Evolutionary conservation across 2,113 vertebrate species (phyloP), one percentile per base, ranked within the genome.

Genomic region (Thermophis baileyi): DNA sequence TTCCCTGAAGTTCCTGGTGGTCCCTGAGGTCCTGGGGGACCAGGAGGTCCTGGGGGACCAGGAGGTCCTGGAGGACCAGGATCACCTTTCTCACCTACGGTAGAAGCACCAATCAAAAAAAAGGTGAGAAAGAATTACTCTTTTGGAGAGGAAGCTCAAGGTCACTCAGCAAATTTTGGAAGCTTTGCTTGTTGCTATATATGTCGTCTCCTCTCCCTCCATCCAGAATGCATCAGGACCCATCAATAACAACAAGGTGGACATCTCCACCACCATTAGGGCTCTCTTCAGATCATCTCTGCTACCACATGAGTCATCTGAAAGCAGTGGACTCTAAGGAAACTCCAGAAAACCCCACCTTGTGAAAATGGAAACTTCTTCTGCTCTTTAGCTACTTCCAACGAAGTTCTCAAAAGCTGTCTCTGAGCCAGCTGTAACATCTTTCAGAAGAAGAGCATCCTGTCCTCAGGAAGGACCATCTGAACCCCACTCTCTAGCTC

Each of bases 11-110:
- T 93, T 10, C 95, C 95, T 27, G 94, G 90, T 5, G 98, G 98
- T 1, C 98, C 98, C 0, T 97, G 96, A 1, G 97, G 97, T 1
- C 98, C 98, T 1, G 97, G 96, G 4, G 98, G 97, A 0, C 97
- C 97, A 12, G 95, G 96, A 9, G 94, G 94, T 0, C 98, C 98
- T 12, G 97, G 97, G 0, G 98, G 97, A 0, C 97, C 97, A 14
- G 95, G 96, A 9, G 94, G 94, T 0, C 98, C 98, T 12, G 97
- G 97, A 0, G 95, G 97, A 8, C 98, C 98, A 12, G 97, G 97
- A 4, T 98, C 97, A 27, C 98, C 98, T 57, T 96, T 97, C 22
- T 97, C 96, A 89, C 98, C 98, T 98, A 51, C 12, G 49, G 49
- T 50, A 95, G 4, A 86, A 12, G 63, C 30, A 89, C 53, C 94